These are phyloP conservation scores for Anadara kagoshimensis DNA, from an alignment of 1,140 invertebrate genomes.

Conservation along the genomic window DNA sequence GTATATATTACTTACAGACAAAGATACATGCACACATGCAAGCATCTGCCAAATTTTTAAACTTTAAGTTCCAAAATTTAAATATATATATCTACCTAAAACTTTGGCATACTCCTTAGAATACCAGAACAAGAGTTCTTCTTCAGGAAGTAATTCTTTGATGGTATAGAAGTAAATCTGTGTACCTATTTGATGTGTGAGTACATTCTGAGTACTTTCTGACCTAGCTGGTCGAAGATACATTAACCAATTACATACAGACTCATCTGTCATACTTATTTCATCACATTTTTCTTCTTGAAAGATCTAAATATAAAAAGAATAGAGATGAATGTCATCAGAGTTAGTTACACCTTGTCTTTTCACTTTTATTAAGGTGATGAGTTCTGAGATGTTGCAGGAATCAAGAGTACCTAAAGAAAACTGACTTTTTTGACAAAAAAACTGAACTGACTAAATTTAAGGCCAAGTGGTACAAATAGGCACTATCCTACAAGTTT, in stretches of 20 bases:
- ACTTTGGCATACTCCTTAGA: conserved; percentile 56
- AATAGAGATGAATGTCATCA: neutral
- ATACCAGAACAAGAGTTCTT: conserved; percentile 60
- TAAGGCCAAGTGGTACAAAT: no score
- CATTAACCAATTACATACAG: conserved; percentile 60
- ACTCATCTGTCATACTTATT: conserved; percentile 46
- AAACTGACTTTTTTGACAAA: no score
- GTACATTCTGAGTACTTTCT: conserved; percentile 54
- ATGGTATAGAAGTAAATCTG: conserved; percentile 54
- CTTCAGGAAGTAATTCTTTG: conserved; percentile 44
- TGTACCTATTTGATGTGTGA: conserved; percentile 55
- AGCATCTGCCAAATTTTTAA: no score
- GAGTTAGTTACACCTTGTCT: neutral
- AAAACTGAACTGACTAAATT: no score
- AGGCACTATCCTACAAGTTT: no score
- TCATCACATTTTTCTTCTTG: conserved; percentile 25
- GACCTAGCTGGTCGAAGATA: conserved; percentile 56
- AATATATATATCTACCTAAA: conserved; percentile 47
- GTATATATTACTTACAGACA: no score
- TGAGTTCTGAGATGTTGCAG: no score
- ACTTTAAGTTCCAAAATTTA: neutral
- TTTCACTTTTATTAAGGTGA: neutral
- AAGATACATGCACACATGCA: no score
- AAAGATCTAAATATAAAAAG: conserved; percentile 20
- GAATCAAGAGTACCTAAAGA: no score